These are phyloP conservation scores for Diaphora mendica DNA, from an alignment of 2,888 invertebrate species.

Conservation along the genomic window DNA sequence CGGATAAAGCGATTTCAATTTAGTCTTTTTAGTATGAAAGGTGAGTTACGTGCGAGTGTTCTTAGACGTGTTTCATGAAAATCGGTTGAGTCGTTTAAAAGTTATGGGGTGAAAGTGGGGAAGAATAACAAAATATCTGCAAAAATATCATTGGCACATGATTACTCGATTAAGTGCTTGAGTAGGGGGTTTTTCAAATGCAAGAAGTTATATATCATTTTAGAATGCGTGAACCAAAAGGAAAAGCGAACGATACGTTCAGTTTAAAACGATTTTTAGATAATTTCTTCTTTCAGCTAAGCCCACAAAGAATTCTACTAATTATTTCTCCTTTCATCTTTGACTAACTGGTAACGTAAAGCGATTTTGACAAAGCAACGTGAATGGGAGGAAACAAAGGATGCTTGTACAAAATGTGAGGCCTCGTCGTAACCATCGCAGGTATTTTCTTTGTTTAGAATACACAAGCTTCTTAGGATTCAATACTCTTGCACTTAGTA, in stretches of 20 bases:
- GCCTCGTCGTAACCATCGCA: conserved; percentile 62
- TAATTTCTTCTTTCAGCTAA: conserved; percentile 25
- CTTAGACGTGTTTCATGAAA: too few species aligned
- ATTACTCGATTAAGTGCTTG: too few species aligned
- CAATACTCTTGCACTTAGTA: conserved; percentile 16
- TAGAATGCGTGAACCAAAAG: background rate
- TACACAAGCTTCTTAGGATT: conserved; percentile 38
- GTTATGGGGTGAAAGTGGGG: too few species aligned
- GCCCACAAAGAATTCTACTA: conserved; percentile 58
- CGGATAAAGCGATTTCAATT: too few species aligned
- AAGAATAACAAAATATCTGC: too few species aligned
- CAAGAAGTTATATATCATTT: conserved; percentile 7
- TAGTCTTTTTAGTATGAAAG: too few species aligned
- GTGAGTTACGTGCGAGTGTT: too few species aligned
- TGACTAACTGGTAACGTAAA: conserved; percentile 62
- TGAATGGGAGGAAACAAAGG: conserved; percentile 71
- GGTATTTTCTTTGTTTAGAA: conserved; percentile 73
- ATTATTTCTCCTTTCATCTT: conserved; percentile 77
- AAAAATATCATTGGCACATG: too few species aligned
- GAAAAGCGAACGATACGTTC: conserved; percentile 20
- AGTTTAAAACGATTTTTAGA: conserved; percentile 23
- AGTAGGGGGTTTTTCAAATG: too few species aligned
- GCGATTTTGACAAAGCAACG: conserved; percentile 66
- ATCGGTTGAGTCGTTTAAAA: too few species aligned
- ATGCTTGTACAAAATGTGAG: conserved; percentile 68